Evolutionary conservation across 2,888 invertebrate genomes (phyloP).

Genomic region (Hartigia nigra): DNA sequence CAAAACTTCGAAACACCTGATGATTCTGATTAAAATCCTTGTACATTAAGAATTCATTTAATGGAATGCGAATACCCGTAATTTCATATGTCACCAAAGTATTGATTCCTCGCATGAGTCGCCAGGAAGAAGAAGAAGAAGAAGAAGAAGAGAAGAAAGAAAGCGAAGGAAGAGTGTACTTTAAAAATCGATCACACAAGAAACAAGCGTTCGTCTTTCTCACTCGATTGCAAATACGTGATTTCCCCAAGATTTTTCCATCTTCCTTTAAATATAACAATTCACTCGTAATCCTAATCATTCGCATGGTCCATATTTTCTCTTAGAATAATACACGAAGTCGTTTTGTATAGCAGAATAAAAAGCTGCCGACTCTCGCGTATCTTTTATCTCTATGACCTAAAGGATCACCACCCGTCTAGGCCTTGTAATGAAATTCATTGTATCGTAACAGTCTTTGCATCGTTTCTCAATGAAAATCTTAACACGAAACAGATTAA

Average conservation of each 20-base stretch:
- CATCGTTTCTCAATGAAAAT: conserved; percentile 2
- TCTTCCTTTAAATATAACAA: not conserved
- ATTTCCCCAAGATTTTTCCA: not conserved
- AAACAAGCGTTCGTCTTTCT: not conserved
- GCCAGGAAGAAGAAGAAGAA: no score
- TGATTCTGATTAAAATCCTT: not conserved
- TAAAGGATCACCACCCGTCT: not conserved
- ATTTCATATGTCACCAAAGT: not conserved
- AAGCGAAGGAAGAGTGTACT: no score
- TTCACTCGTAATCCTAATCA: not conserved
- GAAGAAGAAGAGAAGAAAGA: no score
- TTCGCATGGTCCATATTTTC: not conserved
- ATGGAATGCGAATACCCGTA: conserved; percentile 17
- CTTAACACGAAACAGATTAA: conserved; percentile 12
- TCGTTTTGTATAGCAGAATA: not conserved
- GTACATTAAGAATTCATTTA: conserved; percentile 14
- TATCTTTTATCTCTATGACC: not conserved
- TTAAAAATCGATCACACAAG: no score
- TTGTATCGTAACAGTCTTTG: conserved; percentile 41
- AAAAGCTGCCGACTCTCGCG: not conserved
- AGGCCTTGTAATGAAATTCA: conserved; percentile 28
- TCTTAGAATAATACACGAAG: not conserved
- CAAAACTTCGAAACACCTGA: not conserved
- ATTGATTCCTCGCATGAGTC: not conserved
- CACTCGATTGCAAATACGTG: not conserved